phyloP scores from a whole-genome alignment of 2,797 vertebrate species.

The Masticophis lateralis region DNA sequence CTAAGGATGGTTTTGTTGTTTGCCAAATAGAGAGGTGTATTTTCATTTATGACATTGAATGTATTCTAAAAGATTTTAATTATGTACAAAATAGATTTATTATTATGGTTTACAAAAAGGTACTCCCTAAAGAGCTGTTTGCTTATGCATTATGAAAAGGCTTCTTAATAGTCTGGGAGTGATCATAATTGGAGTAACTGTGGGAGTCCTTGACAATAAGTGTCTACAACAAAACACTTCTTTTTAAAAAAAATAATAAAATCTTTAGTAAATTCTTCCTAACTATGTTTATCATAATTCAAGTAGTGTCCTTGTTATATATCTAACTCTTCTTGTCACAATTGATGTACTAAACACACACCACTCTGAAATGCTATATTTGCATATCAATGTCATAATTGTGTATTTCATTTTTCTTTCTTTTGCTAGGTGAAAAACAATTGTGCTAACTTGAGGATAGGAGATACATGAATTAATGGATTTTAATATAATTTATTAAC shows the following conservation, averaged over 20 bases:
- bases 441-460: not conserved
- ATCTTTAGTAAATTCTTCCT: slow-evolving; percentile 12
- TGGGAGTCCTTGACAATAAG: slow-evolving; percentile 34
- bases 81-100: not conserved
- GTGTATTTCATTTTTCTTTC: not conserved
- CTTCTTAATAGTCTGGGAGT: not conserved
- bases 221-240: not conserved
- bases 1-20: not conserved
- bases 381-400: slow-evolving; percentile 22
- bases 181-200: not conserved
- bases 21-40: not conserved
- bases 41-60: not conserved
- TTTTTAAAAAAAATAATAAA: not conserved
- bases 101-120: slow-evolving; percentile 31
- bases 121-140: not conserved
- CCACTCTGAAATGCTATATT: slow-evolving; percentile 9
- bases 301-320: not conserved
- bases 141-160: not conserved
- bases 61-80: slow-evolving; percentile 9
- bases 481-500: not conserved
- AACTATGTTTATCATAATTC: slow-evolving; percentile 11
- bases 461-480: not conserved
- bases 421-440: slow-evolving; percentile 6
- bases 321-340: not conserved
- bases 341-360: not conserved